These are phyloP conservation scores for Epirrita christyi DNA, from an alignment of 2,888 invertebrate species.

Conservation along the genomic window DNA sequence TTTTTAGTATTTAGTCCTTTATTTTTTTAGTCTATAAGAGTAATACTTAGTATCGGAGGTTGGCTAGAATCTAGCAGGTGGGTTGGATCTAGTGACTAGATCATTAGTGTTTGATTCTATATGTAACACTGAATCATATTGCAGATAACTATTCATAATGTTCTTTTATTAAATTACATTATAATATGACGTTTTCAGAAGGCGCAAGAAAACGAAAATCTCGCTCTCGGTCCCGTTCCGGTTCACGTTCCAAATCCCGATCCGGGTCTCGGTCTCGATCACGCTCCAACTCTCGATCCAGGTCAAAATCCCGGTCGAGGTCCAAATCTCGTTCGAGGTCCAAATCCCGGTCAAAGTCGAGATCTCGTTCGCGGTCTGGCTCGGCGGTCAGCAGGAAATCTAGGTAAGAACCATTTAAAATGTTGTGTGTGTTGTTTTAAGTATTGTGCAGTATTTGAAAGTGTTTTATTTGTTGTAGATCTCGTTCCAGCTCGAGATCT, in stretches of 20 bases:
- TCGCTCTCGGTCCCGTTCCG: constrained; percentile 45
- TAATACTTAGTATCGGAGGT: too few species aligned
- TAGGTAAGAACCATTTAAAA: constrained; percentile 2
- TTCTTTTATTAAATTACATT: too few species aligned
- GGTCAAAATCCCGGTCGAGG: constrained; percentile 52
- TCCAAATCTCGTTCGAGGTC: constrained; percentile 53
- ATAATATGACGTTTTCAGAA: neutral
- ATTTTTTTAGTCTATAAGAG: too few species aligned
- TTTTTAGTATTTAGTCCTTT: too few species aligned
- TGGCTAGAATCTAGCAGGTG: too few species aligned
- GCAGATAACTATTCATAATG: too few species aligned
- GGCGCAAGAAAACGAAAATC: constrained; percentile 16
- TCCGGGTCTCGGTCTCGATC: constrained; percentile 56
- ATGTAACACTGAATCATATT: too few species aligned
- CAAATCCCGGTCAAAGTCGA: constrained; percentile 16
- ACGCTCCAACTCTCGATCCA: constrained; percentile 21
- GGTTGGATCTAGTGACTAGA: too few species aligned
- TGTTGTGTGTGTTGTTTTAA: neutral
- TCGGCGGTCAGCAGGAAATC: constrained; percentile 35
- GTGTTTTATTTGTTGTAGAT: constrained; percentile 7
- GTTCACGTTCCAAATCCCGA: constrained; percentile 54
- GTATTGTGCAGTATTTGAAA: neutral
- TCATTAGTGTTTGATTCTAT: too few species aligned
- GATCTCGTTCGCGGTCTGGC: constrained; percentile 43
- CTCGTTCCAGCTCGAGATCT: constrained; percentile 26